phyloP scores from a whole-genome alignment of 2,113 vertebrate species.

The Bubo scandiacus region DNA sequence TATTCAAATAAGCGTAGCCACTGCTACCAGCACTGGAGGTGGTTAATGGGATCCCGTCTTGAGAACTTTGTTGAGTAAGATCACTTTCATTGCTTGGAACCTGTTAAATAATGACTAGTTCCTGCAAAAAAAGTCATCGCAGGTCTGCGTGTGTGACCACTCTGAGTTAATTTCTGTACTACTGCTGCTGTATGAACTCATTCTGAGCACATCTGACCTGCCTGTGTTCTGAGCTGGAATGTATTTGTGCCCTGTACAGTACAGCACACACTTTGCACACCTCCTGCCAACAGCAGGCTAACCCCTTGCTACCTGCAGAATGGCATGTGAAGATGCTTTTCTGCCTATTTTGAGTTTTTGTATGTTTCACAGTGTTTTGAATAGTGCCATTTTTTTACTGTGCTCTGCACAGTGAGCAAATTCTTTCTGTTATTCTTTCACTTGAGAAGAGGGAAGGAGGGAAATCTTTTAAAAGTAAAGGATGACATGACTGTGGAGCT shows the following conservation, averaged over 20 bases:
- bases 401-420: neutral
- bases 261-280: rapidly evolving
- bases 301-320: neutral
- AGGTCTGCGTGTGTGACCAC: rapidly evolving
- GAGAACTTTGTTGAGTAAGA: neutral
- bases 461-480: neutral
- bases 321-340: neutral
- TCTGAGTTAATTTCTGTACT: neutral
- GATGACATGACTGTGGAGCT: neutral
- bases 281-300: neutral
- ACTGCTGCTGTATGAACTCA: neutral
- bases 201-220: neutral
- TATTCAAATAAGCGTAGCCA: neutral
- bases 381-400: neutral
- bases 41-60: neutral
- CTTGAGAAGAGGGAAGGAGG: neutral
- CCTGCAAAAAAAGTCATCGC: neutral
- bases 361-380: neutral
- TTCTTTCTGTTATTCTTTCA: neutral
- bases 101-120: neutral
- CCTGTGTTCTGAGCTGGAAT: neutral
- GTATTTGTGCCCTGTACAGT: neutral
- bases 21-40: neutral
- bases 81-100: neutral
- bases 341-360: neutral